Evolutionary conservation across 35 echinoderm and acorn worm genomes (phyloP).

Genomic region (Ophiothrix spiculata): DNA sequence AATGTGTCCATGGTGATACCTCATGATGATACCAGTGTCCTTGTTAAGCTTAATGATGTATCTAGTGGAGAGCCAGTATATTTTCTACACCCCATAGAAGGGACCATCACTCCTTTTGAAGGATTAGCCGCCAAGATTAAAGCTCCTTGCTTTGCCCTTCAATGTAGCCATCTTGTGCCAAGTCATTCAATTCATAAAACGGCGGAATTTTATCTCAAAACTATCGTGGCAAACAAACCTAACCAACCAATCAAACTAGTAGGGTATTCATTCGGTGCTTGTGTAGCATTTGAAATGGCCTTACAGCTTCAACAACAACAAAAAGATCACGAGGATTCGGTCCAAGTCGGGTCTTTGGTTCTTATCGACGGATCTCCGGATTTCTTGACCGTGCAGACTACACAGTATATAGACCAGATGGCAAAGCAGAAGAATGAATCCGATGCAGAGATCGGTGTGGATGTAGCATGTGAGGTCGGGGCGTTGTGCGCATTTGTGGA

Average conservation of each 20-base stretch:
- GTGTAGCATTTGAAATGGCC: slow-evolving; percentile 67
- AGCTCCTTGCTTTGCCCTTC: slow-evolving; percentile 62
- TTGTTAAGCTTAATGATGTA: slow-evolving; percentile 12
- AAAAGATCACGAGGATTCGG: background rate
- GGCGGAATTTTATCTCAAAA: slow-evolving; percentile 51
- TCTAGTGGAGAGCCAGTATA: slow-evolving; percentile 26
- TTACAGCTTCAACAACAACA: slow-evolving; percentile 43
- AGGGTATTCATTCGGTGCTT: slow-evolving; percentile 74
- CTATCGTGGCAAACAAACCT: slow-evolving; percentile 14
- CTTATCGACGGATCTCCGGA: slow-evolving; percentile 72
- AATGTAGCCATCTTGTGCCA: slow-evolving; percentile 45
- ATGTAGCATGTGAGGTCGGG: slow-evolving; percentile 29
- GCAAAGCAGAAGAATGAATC: slow-evolving; percentile 33
- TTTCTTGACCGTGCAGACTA: slow-evolving; percentile 52
- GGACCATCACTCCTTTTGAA: slow-evolving; percentile 46
- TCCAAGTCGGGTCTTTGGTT: slow-evolving; percentile 32
- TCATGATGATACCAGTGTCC: slow-evolving; percentile 32
- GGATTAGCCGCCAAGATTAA: slow-evolving; percentile 36
- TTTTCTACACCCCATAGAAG: slow-evolving; percentile 80
- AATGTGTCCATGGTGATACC: slow-evolving; percentile 55
- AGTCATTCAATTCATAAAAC: slow-evolving; percentile 39
- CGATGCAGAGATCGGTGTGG: slow-evolving; percentile 24
- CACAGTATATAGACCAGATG: slow-evolving; percentile 64
- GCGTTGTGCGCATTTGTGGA: slow-evolving; percentile 45
- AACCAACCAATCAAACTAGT: slow-evolving; percentile 42